A percentile compares a stretch with the other conserved stretches of the same genome.
phyloP scores from a whole-genome alignment of 2,888 invertebrate genomes.

The Diploptera punctata region DNA sequence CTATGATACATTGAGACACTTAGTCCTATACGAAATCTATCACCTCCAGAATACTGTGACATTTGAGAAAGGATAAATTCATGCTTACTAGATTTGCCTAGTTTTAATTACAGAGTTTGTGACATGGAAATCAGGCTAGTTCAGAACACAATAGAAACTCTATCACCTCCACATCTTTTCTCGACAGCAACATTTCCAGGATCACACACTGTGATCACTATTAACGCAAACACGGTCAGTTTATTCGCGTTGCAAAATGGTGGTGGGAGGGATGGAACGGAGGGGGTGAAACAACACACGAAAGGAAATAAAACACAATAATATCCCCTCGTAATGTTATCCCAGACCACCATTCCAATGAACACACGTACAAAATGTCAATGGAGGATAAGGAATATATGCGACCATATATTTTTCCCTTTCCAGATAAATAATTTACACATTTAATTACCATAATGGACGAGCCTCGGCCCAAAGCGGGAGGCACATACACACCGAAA shows the following conservation, averaged over 20 bases:
- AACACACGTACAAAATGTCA: constrained; percentile 32
- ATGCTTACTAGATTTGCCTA: too few species aligned
- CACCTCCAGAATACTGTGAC: too few species aligned
- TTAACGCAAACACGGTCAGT: constrained; percentile 24
- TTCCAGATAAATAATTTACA: constrained; percentile 32
- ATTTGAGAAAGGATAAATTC: too few species aligned
- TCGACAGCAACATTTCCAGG: neutral
- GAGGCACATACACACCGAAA: neutral
- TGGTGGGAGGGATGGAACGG: constrained; percentile 8
- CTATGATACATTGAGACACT: too few species aligned
- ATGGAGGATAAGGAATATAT: constrained; percentile 31
- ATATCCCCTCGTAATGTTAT: constrained; percentile 28
- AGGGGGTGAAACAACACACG: constrained; percentile 16
- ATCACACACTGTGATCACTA: constrained; percentile 24
- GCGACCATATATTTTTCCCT: constrained; percentile 31
- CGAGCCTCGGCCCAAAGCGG: neutral
- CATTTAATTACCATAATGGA: constrained; percentile 40
- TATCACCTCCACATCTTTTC: constrained; percentile 15
- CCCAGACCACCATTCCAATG: constrained; percentile 29
- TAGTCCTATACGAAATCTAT: too few species aligned
- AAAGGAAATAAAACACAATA: constrained; percentile 32
- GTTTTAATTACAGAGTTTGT: too few species aligned
- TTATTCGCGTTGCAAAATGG: constrained; percentile 10
- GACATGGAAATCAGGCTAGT: neutral
- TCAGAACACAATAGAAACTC: neutral